Percentiles rank a stretch among this genome's conserved stretches.
These are phyloP conservation scores for Graptemys geographica DNA, from an alignment of 2,797 vertebrate genomes.

Conservation along the genomic window DNA sequence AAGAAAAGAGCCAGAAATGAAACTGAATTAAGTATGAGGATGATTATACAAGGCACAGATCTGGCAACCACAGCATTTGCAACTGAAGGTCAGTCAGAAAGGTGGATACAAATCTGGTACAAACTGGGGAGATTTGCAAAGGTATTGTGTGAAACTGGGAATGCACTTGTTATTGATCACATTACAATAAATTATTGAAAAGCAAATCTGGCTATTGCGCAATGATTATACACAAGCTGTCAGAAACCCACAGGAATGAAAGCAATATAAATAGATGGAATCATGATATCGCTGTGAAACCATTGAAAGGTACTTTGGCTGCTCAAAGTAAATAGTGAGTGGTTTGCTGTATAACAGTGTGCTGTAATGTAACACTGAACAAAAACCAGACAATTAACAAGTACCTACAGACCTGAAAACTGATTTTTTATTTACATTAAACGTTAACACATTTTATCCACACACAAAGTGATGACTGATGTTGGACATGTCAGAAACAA, in stretches of 20 bases:
- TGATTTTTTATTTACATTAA: background rate
- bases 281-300: background rate
- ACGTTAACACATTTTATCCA: background rate
- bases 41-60: background rate
- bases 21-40: background rate
- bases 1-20: constrained; percentile 14
- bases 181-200: background rate
- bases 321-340: background rate
- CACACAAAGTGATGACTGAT: background rate
- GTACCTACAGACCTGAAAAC: background rate
- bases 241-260: background rate
- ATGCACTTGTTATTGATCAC: background rate
- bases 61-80: background rate
- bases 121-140: background rate
- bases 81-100: background rate
- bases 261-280: background rate
- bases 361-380: background rate
- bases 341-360: background rate
- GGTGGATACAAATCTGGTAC: background rate
- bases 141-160: background rate
- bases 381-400: background rate
- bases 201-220: background rate
- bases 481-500: background rate
- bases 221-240: background rate
- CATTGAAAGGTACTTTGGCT: background rate